phyloP scores from a whole-genome alignment of 1,140 invertebrate genomes.

The Lepidurus packardi region DNA sequence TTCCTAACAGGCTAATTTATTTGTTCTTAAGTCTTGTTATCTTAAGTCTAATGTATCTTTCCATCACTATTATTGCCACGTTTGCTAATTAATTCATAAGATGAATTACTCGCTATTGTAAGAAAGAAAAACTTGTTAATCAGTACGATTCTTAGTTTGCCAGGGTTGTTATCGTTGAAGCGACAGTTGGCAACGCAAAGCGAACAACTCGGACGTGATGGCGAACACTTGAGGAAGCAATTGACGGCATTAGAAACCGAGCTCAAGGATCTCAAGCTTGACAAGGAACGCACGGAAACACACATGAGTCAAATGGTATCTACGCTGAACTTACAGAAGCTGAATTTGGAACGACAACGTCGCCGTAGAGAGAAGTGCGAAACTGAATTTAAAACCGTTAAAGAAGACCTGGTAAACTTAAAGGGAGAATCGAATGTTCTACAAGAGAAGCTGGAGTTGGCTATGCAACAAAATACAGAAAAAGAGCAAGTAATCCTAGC shows the following conservation, averaged over 20 bases:
- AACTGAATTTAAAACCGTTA: neutral
- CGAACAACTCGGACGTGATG: slow-evolving; percentile 25
- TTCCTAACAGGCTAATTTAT: too few species aligned
- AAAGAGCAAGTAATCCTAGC: neutral
- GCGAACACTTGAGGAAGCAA: slow-evolving; percentile 15
- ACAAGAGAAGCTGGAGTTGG: slow-evolving; percentile 1
- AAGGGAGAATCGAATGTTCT: slow-evolving; percentile 11
- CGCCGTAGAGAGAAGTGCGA: neutral
- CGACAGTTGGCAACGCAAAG: slow-evolving; percentile 23
- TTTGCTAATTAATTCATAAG: too few species aligned
- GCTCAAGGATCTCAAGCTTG: slow-evolving; percentile 29
- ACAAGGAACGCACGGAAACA: slow-evolving; percentile 27
- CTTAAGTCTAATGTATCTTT: too few species aligned
- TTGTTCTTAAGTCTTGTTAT: too few species aligned
- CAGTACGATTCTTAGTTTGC: slow-evolving; percentile 20
- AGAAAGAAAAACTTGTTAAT: neutral
- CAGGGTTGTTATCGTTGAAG: slow-evolving; percentile 25
- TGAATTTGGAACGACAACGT: neutral
- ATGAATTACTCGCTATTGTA: too few species aligned
- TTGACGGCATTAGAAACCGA: slow-evolving; percentile 22
- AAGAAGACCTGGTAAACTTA: slow-evolving; percentile 24
- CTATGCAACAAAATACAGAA: neutral
- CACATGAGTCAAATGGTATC: slow-evolving; percentile 26
- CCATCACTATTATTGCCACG: too few species aligned
- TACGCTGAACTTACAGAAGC: neutral